Base-by-base conservation (phyloP, 2,797 vertebrate species). In the Eutrigla gurnardus region DNA sequence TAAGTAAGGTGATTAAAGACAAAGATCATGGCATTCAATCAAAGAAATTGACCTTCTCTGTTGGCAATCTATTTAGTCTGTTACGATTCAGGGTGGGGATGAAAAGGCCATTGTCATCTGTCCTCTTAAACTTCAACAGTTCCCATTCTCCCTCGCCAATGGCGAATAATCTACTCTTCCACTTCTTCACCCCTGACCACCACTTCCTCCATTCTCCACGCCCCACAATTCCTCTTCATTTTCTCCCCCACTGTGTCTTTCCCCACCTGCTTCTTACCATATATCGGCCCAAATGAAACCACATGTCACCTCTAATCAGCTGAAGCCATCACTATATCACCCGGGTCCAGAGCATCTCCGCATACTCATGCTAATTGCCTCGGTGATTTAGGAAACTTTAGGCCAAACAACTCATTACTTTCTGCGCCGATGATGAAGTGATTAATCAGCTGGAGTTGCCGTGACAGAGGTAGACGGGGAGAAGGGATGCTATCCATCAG, bases 391-490 rank as follows among this genome's bases (percentile, higher is more conserved):
- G 75, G 83, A 91, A 92, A 89, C 79, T 82, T 91, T 78, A 84
- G 74, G 73, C 76, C 84, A 89, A 93, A 93, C 89, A 93, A 86
- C 76, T 89, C 86, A 87, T 93, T 94, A 73, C 91, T 95, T 93
- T 90, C 82, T 80, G 69, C 64, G 37, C 45, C 82, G 64, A 84
- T 85, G 89, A 92, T 86, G 80, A 86, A 89, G 90, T 88, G 84
- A 94, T 95, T 91, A 91, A 92, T 94, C 92, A 94, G 77, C 66
- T 54, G 6, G 66, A 78, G 80, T 67, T 78, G 80, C 65, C 60
- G 75, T 90, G 91, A 90, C 81, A 80, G 80, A 77, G 81, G 75
- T 66, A 78, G 81, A 79, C 74, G 50, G 62, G 57, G 74, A 75
- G 69, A 74, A 83, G 71, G 79, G 84, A 80, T 55, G 61, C 88